phyloP scores from a whole-genome alignment of 2,113 vertebrate species.

The Tachysurus fulvidraco region DNA sequence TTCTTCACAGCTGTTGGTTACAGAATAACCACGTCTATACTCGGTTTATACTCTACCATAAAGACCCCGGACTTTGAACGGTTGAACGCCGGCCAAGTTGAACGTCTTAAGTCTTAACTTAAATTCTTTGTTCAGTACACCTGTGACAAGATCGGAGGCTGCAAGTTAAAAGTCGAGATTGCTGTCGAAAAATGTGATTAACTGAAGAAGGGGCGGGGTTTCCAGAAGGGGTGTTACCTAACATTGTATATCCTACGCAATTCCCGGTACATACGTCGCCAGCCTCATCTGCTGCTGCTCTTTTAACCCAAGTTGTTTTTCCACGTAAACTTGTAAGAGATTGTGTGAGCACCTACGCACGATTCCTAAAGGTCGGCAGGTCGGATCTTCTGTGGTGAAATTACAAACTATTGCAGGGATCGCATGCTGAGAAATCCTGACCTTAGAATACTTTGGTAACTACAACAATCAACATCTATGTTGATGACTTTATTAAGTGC shows the following conservation, averaged over 20 bases:
- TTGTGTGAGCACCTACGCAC: neutral
- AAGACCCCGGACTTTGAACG: neutral
- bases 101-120: neutral
- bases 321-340: neutral
- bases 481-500: neutral
- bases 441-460: conserved; percentile 45
- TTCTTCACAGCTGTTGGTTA: neutral
- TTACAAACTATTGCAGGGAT: conserved; percentile 17
- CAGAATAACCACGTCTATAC: too few relatives aligned
- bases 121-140: neutral
- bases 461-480: conserved; percentile 39
- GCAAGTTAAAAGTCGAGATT: neutral
- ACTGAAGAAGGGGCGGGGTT: neutral
- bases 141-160: neutral
- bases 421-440: conserved; percentile 35
- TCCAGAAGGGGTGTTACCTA: too few relatives aligned
- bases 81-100: neutral
- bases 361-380: neutral
- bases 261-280: neutral
- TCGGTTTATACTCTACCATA: neutral
- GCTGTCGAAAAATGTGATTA: neutral
- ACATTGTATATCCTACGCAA: neutral
- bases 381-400: neutral
- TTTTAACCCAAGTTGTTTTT: neutral
- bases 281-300: neutral